Percentiles rank a stretch among this genome's conserved stretches.
These are phyloP conservation scores for Anolis carolinensis DNA, from an alignment of 2,113 vertebrate species.

Conservation along the genomic window DNA sequence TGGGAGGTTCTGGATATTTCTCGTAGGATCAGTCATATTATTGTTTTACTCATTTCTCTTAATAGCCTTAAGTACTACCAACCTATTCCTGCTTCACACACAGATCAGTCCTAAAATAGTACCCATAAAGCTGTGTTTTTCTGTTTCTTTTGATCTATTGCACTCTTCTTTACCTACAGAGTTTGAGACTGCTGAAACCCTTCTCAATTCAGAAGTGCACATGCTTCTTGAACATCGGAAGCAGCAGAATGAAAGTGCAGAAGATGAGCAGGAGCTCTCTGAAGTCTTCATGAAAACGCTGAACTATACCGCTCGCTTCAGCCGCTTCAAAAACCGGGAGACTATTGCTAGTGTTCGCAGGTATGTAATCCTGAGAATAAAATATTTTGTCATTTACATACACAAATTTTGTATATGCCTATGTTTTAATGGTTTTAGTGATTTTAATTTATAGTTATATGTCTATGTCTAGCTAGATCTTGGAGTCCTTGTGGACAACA, in stretches of 20 bases:
- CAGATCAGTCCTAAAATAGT: neutral
- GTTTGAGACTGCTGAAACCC: constrained; percentile 92
- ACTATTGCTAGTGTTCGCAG: constrained; percentile 97
- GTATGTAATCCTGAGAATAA: constrained; percentile 40
- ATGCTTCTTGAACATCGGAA: constrained; percentile 97
- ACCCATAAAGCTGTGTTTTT: neutral
- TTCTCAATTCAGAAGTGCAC: constrained; percentile 96
- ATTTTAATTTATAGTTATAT: too few relatives aligned
- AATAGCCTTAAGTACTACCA: neutral
- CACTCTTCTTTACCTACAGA: constrained; percentile 70
- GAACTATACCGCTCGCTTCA: constrained; percentile 95
- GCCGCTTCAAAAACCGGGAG: constrained; percentile 97
- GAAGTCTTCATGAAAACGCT: constrained; percentile 99
- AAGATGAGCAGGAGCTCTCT: constrained; percentile 96
- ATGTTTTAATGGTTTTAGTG: too few relatives aligned
- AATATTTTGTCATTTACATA: accelerated
- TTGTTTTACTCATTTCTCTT: neutral
- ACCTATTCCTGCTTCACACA: neutral
- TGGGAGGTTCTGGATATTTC: too few relatives aligned
- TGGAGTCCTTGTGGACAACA: too few relatives aligned
- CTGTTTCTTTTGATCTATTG: neutral
- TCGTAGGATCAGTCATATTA: neutral
- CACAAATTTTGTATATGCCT: too few relatives aligned
- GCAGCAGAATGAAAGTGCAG: constrained; percentile 97
- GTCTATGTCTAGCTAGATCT: too few relatives aligned